Base-by-base conservation (phyloP, 2,797 vertebrate species). In the Sebastes kiyomatsui region DNA sequence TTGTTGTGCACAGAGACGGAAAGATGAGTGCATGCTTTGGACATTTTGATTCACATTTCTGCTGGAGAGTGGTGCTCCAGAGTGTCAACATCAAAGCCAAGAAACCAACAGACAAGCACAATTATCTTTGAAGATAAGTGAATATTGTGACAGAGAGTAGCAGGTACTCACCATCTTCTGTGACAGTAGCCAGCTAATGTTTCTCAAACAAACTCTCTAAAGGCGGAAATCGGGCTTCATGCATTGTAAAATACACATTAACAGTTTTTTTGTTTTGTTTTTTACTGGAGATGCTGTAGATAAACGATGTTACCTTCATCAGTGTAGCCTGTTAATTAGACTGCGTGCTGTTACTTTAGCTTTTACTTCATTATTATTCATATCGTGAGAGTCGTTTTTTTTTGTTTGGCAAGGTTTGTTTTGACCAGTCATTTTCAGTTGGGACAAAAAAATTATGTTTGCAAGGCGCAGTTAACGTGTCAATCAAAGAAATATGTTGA, bases 71-170 rank as follows among this genome's bases (percentile, higher is more conserved):
- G 42, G 8, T 25, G 42, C 75, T 68, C 30, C 5, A 6, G 62
- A 7, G 58, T 9, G 8, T 54, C 59, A 32, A 65, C 56, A 65
- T 56, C 52, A 75, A 84, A 77, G 55, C 38, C 18, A 10, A 14
- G 60, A 18, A 80, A 59, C 28, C 18, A 59, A 55, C 33, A 56
- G 72, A 66, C 49, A 54, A 59, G 32, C 33, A 12, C 27, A 32
- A 67, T 73, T 79, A 35, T 59, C 42, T 66, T 46, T 52, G 35
- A 59, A 55, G 5, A 60, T 58, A 20, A 42, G 52, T 58, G 59
- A 81, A 62, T 75, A 72, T 49, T 25, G 28, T 80, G 78, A 80
- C 55, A 54, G 75, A 46, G 52, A 74, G 59, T 7, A 66, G 32
- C 25, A 60, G 27, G 11, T 67, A 27, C 25, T 56, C 20, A 8